A percentile compares a stretch with the other conserved stretches of the same genome.
These are phyloP conservation scores for Aurelia aurita complex sp. Pacific DNA, from an alignment of 30 jellyfish, hydroid and myxozoan species.

Conservation along the genomic window DNA sequence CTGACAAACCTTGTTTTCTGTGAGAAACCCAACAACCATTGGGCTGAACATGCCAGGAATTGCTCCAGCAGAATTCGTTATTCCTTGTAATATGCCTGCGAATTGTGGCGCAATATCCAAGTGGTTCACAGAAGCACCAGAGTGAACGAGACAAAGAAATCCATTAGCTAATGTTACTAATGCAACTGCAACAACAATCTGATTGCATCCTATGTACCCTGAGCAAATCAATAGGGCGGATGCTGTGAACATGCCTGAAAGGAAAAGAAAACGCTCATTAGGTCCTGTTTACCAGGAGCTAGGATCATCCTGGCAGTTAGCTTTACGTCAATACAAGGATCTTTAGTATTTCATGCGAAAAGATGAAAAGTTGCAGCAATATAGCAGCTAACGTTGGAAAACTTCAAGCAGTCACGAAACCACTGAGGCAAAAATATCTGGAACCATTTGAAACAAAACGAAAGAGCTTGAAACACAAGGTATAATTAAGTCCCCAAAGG, in stretches of 20 bases:
- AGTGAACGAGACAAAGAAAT: constrained; percentile 16
- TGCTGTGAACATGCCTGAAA: constrained; percentile 61
- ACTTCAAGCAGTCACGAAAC: no score
- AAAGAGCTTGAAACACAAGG: no score
- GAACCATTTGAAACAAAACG: no score
- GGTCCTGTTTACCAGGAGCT: no score
- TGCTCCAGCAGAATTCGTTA: constrained; percentile 67
- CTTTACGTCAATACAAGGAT: no score
- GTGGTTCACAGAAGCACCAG: constrained; percentile 64
- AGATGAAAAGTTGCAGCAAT: no score
- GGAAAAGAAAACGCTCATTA: no score
- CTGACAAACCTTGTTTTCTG: constrained; percentile 57
- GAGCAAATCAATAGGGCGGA: constrained; percentile 49
- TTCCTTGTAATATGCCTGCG: constrained; percentile 72
- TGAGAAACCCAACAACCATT: constrained; percentile 69
- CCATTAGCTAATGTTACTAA: constrained; percentile 63
- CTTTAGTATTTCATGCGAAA: no score
- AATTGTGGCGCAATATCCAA: constrained; percentile 66
- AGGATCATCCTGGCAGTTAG: no score
- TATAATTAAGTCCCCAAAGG: no score
- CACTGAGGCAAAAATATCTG: no score
- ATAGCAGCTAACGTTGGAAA: no score
- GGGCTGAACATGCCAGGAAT: constrained; percentile 77
- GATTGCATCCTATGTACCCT: constrained; percentile 66
- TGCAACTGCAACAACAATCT: constrained; percentile 51